These are phyloP conservation scores for Penaeus indicus DNA, from an alignment of 1,140 invertebrate species.

Conservation along the genomic window DNA sequence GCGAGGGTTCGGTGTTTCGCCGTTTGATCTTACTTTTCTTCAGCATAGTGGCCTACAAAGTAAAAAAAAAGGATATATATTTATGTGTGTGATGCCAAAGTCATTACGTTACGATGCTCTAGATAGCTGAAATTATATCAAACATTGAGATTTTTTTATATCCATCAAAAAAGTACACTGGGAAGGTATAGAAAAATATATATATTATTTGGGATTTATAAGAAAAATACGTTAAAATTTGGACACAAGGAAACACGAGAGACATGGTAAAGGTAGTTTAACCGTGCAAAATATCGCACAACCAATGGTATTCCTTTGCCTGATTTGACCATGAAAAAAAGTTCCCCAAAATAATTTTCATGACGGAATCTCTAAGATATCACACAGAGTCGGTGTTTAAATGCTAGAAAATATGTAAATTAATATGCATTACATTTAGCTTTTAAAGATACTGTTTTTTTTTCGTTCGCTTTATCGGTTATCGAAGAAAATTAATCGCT, in stretches of 20 bases:
- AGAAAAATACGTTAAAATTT: neutral
- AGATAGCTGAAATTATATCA: conserved; percentile 29
- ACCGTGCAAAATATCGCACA: too few species aligned
- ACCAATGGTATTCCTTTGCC: too few species aligned
- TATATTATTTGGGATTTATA: conserved; percentile 38
- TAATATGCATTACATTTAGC: too few species aligned
- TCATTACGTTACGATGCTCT: conserved; percentile 15
- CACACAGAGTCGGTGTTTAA: too few species aligned
- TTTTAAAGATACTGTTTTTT: too few species aligned
- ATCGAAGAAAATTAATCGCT: too few species aligned
- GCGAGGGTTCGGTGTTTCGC: conserved; percentile 87
- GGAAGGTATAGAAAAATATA: conserved; percentile 11
- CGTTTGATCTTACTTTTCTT: conserved; percentile 97
- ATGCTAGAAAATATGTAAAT: too few species aligned
- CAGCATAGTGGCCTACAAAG: conserved; percentile 84
- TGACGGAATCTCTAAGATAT: too few species aligned
- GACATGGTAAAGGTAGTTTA: too few species aligned
- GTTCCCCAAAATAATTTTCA: too few species aligned
- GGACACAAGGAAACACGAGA: neutral
- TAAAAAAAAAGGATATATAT: conserved; percentile 55
- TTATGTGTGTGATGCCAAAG: conserved; percentile 19
- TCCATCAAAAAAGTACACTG: conserved; percentile 23
- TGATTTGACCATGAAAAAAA: too few species aligned
- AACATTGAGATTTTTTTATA: conserved; percentile 32
- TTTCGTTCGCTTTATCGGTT: too few species aligned